A percentile compares a stretch with the other conserved stretches of the same genome.
These are phyloP conservation scores for Cataglyphis cursor DNA, from an alignment of 2,888 invertebrate genomes.

Conservation along the genomic window DNA sequence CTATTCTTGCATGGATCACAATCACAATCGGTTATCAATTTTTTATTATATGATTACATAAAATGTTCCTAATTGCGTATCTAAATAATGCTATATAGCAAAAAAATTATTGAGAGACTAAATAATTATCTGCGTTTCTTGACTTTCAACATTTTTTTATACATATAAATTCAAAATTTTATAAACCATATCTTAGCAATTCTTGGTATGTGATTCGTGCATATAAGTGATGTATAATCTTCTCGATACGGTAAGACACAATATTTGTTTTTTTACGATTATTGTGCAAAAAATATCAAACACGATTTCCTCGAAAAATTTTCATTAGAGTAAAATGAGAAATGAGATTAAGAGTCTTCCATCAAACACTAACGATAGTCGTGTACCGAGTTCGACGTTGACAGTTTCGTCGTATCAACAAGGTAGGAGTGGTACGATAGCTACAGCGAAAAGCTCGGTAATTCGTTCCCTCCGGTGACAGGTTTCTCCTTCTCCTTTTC, in stretches of 20 bases:
- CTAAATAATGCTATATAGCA: neutral
- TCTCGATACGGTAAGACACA: neutral
- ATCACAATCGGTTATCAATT: neutral
- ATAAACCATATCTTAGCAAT: neutral
- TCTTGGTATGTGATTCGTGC: neutral
- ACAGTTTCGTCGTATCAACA: neutral
- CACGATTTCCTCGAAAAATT: neutral
- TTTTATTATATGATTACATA: neutral
- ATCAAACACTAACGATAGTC: neutral
- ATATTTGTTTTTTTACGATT: neutral
- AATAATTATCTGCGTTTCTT: neutral
- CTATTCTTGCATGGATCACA: neutral
- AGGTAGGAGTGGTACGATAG: neutral
- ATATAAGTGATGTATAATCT: neutral
- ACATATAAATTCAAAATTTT: neutral
- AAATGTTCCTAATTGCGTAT: neutral
- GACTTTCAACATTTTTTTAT: neutral
- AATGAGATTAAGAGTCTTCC: neutral
- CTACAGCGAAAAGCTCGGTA: constrained; percentile 1
- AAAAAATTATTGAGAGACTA: neutral
- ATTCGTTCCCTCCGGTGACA: neutral
- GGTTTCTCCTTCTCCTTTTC: neutral
- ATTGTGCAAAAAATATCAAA: neutral
- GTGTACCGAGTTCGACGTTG: neutral
- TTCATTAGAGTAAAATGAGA: constrained; percentile 1